phyloP scores from a whole-genome alignment of 2,113 vertebrate genomes.

The Anarrhichthys ocellatus region DNA sequence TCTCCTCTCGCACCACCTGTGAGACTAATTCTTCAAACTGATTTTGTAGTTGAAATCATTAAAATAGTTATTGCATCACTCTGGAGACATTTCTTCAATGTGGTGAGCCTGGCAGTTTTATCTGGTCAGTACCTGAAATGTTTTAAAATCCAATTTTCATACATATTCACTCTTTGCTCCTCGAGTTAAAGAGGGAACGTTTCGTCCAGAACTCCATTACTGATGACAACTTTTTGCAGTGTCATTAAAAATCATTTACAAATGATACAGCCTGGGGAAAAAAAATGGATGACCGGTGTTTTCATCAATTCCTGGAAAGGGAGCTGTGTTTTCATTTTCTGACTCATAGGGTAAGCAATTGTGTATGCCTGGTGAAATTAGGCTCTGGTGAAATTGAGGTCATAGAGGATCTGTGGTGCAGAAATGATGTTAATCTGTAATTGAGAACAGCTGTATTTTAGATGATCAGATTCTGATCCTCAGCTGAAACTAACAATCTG shows the following conservation, averaged over 20 bases:
- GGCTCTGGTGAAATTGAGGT: conserved; percentile 42
- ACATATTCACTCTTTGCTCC: neutral
- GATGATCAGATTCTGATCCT: conserved; percentile 50
- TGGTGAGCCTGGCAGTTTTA: neutral
- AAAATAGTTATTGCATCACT: neutral
- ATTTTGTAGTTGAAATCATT: neutral
- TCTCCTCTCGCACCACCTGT: neutral
- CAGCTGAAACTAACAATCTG: conserved; percentile 34
- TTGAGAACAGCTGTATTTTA: conserved; percentile 58
- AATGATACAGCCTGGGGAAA: neutral
- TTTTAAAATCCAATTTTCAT: conserved; percentile 22
- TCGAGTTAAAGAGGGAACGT: neutral
- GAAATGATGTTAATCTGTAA: conserved; percentile 66
- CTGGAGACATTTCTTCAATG: neutral
- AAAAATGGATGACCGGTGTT: neutral
- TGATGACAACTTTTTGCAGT: neutral
- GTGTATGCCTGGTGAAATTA: conserved; percentile 18
- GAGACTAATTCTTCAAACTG: neutral
- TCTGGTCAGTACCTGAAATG: conserved; percentile 5
- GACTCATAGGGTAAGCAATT: neutral
- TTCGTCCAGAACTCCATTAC: neutral
- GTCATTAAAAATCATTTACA: neutral
- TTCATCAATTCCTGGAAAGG: conserved; percentile 25
- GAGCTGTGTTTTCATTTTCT: neutral
- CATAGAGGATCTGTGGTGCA: conserved; percentile 38